phyloP scores from a whole-genome alignment of 2,797 vertebrate species.

The Steatocranus sp. region DNA sequence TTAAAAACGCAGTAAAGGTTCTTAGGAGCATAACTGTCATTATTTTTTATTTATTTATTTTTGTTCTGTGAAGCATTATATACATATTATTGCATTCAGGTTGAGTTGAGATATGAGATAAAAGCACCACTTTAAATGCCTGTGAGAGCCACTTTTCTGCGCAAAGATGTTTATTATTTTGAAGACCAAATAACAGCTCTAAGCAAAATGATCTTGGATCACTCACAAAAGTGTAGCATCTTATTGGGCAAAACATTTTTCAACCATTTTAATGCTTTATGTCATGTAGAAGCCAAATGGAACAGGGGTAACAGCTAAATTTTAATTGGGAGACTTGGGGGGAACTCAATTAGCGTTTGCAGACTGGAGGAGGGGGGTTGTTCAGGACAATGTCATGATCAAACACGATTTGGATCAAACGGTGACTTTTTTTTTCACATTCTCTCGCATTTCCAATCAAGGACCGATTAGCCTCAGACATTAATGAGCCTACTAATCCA shows the following conservation, averaged over 20 bases:
- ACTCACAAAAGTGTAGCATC: conserved; percentile 18
- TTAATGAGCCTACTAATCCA: conserved; percentile 80
- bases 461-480: conserved; percentile 78
- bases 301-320: conserved; percentile 35
- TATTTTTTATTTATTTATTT: neutral
- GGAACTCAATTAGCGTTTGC: conserved; percentile 61
- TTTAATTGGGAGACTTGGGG: conserved; percentile 33
- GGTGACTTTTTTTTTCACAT: conserved; percentile 63
- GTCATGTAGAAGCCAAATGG: conserved; percentile 29
- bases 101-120: neutral
- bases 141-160: neutral
- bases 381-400: conserved; percentile 62
- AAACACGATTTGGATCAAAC: conserved; percentile 77
- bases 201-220: conserved; percentile 23
- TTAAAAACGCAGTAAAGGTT: neutral
- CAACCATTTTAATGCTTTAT: conserved; percentile 25
- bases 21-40: neutral
- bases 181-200: conserved; percentile 21
- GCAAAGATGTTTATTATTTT: conserved; percentile 14
- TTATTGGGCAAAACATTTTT: conserved; percentile 40
- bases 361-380: conserved; percentile 33
- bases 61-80: neutral
- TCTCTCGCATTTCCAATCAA: conserved; percentile 79
- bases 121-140: neutral
- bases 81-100: neutral